phyloP scores from a whole-genome alignment of 2,888 invertebrate species.

The Pristionchus maxplancki region DNA sequence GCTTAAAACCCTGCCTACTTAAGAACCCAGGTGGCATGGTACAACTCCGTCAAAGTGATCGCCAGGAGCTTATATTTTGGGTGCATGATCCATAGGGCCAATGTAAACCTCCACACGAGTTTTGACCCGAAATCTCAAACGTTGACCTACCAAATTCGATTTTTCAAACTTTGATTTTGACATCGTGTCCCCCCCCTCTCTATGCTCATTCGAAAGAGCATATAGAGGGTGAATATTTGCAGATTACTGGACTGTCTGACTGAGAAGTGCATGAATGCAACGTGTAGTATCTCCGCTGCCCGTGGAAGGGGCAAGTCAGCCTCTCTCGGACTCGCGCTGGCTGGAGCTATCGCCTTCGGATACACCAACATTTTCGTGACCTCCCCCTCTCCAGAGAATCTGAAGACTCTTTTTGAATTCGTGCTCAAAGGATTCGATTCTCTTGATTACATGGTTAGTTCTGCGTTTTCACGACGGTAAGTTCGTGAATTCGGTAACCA shows the following conservation, averaged over 20 bases:
- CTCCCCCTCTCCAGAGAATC: conserved; percentile 97
- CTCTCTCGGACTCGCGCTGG: conserved; percentile 90
- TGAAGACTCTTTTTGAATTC: conserved; percentile 97
- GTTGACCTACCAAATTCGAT: too few relatives aligned
- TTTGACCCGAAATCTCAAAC: too few relatives aligned
- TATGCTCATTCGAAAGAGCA: too few relatives aligned
- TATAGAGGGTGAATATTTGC: conserved; percentile 80
- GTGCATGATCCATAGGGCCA: too few relatives aligned
- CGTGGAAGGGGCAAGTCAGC: conserved; percentile 97
- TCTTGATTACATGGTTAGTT: conserved; percentile 85
- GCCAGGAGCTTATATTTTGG: too few relatives aligned
- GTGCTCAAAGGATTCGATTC: conserved; percentile 92
- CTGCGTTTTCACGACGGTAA: too few relatives aligned
- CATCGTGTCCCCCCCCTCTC: too few relatives aligned
- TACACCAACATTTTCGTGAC: conserved; percentile 97
- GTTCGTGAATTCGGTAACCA: too few relatives aligned
- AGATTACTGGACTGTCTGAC: conserved; percentile 95
- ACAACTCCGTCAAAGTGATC: too few relatives aligned
- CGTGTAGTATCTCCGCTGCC: conserved; percentile 94
- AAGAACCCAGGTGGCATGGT: too few relatives aligned
- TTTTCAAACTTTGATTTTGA: not conserved
- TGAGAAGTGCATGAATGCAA: conserved; percentile 90
- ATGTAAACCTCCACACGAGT: too few relatives aligned
- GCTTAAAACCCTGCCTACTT: too few relatives aligned
- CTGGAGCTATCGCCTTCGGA: conserved; percentile 82